Percentiles rank a stretch among this genome's conserved stretches.
Conservation (phyloP, 1,140 invertebrate species). For the Gryllus bimaculatus region DNA sequence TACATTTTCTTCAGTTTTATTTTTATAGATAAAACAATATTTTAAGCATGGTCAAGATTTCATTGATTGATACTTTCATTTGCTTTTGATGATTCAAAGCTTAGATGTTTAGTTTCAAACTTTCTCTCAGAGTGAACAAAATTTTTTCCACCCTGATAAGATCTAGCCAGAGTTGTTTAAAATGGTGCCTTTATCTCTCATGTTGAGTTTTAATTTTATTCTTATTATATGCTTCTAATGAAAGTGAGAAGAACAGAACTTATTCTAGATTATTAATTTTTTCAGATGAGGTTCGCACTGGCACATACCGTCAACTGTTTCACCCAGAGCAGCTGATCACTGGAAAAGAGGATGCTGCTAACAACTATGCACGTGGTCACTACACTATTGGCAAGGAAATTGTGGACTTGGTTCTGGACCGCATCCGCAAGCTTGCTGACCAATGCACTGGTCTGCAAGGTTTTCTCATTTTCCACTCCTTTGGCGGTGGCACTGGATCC, state of each 20-base stretch:
- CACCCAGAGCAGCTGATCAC: constrained; percentile 53
- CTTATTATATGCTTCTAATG: background rate
- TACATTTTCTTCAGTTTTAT: too few species aligned
- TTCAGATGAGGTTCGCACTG: constrained; percentile 46
- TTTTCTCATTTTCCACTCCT: constrained; percentile 77
- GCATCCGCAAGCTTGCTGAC: constrained; percentile 62
- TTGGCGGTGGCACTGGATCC: constrained; percentile 83
- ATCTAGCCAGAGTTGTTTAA: background rate
- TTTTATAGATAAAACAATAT: too few species aligned
- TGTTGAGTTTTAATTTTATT: background rate
- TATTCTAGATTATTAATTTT: background rate
- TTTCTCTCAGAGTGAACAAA: too few species aligned
- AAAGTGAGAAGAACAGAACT: constrained; percentile 29
- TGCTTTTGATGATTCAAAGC: too few species aligned
- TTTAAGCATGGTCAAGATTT: too few species aligned
- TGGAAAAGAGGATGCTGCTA: constrained; percentile 62
- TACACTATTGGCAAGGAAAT: constrained; percentile 75
- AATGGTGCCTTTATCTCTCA: background rate
- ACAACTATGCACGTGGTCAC: constrained; percentile 72
- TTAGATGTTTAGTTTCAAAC: too few species aligned
- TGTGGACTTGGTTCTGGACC: constrained; percentile 57
- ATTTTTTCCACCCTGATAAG: background rate
- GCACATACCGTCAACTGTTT: constrained; percentile 46
- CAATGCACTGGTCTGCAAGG: constrained; percentile 73
- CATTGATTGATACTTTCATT: too few species aligned